These are phyloP conservation scores for Rhinichthys klamathensis DNA, from an alignment of 2,113 vertebrate species.

Conservation along the genomic window DNA sequence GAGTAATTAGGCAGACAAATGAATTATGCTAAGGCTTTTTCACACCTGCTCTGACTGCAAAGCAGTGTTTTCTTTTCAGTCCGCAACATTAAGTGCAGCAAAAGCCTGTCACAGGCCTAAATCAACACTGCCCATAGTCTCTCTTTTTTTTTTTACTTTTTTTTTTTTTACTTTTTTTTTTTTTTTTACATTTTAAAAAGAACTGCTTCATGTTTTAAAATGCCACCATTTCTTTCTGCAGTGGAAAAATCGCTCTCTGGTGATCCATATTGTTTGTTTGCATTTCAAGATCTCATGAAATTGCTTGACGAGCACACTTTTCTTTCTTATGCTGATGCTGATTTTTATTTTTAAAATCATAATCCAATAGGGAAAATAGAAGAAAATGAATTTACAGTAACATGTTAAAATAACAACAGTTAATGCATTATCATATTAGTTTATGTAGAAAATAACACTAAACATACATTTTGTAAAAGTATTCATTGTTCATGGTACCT, in stretches of 20 bases:
- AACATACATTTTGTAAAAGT: neutral
- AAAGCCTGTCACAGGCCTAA: conserved; percentile 18
- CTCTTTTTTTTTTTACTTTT: neutral
- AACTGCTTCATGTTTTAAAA: no score
- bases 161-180: neutral
- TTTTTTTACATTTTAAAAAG: no score
- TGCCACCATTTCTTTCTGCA: neutral
- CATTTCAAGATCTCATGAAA: neutral
- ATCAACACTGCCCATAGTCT: neutral
- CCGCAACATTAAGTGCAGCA: conserved; percentile 26
- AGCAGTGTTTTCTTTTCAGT: conserved; percentile 68
- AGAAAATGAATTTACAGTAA: neutral
- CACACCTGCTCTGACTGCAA: conserved; percentile 87
- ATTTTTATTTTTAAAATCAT: neutral
- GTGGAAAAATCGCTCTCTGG: neutral
- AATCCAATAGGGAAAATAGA: neutral
- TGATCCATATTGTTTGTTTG: no score
- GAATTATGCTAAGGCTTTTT: conserved; percentile 86
- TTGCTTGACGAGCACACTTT: neutral
- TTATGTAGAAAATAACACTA: neutral
- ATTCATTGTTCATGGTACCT: neutral
- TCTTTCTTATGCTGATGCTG: neutral
- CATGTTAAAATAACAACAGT: neutral
- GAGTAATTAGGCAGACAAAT: conserved; percentile 93
- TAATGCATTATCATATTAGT: neutral